A percentile compares a stretch with the other conserved stretches of the same genome.
Evolutionary conservation across 2,888 invertebrate species (phyloP).

Genomic region (Stenurella melanura): DNA sequence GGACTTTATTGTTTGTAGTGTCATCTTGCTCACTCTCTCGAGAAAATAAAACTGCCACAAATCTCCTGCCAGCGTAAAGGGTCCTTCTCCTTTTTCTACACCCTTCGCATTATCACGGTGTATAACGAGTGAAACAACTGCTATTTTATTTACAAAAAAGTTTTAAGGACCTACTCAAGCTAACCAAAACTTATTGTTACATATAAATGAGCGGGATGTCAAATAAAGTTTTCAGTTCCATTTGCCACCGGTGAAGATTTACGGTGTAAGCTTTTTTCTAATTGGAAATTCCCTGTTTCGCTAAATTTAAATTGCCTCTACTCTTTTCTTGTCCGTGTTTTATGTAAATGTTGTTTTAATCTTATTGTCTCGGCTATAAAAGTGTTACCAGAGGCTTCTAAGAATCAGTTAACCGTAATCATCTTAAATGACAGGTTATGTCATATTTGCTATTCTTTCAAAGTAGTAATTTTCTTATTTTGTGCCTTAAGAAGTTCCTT

Average conservation of each 20-base stretch:
- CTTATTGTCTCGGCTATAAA: no score
- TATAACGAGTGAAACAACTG: constrained; percentile 59
- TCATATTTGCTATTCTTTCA: no score
- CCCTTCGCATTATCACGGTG: constrained; percentile 63
- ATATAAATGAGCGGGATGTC: constrained; percentile 40
- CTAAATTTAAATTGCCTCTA: neutral
- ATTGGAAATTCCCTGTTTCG: constrained; percentile 2
- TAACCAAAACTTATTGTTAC: constrained; percentile 45
- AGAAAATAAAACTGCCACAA: constrained; percentile 68
- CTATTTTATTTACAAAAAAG: constrained; percentile 63
- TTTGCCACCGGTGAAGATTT: constrained; percentile 11
- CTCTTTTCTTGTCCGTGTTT: neutral
- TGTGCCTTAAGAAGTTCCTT: no score
- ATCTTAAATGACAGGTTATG: no score
- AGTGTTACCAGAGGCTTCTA: no score
- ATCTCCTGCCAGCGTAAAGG: constrained; percentile 61
- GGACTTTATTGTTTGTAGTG: constrained; percentile 67
- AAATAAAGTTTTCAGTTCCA: constrained; percentile 1
- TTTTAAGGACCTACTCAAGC: constrained; percentile 51
- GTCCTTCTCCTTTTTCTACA: constrained; percentile 57
- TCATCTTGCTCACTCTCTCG: constrained; percentile 63
- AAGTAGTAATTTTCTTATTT: no score
- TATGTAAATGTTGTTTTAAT: neutral
- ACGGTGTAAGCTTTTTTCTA: neutral
- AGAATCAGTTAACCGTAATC: no score